Percentiles rank a stretch among this genome's conserved stretches.
phyloP scores from a whole-genome alignment of 2,113 vertebrate genomes.

The Burhinus oedicnemus region DNA sequence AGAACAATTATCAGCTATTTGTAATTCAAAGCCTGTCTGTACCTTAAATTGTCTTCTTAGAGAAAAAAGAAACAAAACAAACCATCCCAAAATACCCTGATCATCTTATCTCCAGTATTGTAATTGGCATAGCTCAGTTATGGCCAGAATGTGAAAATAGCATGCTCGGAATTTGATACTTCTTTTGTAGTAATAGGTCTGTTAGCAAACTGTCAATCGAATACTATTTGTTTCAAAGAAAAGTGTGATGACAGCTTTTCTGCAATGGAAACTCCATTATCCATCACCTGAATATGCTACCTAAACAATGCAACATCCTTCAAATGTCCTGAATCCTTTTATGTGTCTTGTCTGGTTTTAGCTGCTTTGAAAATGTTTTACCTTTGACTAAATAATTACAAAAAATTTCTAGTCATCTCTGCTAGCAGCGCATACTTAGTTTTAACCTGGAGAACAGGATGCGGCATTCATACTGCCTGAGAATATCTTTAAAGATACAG shows the following conservation, averaged over 20 bases:
- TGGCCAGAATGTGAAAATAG: neutral
- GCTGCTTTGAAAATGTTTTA: neutral
- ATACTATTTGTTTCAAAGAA: neutral
- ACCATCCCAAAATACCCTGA: neutral
- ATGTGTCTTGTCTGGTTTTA: neutral
- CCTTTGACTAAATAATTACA: neutral
- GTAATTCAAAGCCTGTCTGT: neutral
- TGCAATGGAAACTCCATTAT: neutral
- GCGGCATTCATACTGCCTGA: neutral
- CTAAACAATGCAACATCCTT: neutral
- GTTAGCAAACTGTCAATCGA: neutral
- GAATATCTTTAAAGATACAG: neutral
- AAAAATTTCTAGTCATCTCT: neutral
- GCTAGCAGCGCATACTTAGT: neutral
- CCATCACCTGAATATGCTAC: neutral
- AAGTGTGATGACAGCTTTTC: constrained; percentile 10
- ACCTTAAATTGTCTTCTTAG: neutral
- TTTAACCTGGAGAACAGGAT: neutral
- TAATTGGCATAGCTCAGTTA: neutral
- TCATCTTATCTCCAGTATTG: neutral
- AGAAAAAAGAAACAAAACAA: neutral
- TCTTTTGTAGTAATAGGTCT: neutral
- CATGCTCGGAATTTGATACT: neutral
- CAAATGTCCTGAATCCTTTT: neutral
- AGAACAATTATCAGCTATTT: neutral